Base-by-base conservation (phyloP, 2,888 invertebrate species). In the Geophilus truncorum region DNA sequence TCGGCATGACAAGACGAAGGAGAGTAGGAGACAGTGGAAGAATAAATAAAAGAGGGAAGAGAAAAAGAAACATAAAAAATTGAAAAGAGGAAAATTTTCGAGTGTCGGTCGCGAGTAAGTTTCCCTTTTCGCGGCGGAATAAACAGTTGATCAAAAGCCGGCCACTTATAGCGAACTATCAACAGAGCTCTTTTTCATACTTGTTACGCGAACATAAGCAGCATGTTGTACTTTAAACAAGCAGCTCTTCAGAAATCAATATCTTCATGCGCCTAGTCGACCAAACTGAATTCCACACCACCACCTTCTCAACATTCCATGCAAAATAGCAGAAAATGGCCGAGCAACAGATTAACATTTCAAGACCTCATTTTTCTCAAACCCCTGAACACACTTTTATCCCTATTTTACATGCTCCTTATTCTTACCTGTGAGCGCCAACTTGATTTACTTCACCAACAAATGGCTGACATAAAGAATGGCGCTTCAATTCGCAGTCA, bases 261-360 rank as follows among this genome's bases (percentile, higher is more conserved):
- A 62, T 62, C 62, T 62, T 62, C 62, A 62, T 62, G 62, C 62
- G 62, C 62, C 62, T 62, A 62, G 25, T 62, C 62, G 62, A 28
- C 62, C 62, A 62, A 62, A 62, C 62, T 62, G 62, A 62, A 62
- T 62, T 62, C 62, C 62, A 62, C 62, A 62, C 62, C 62, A 25
- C 62, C 62, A 25, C 62, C 62, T 62, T 62, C 62, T 62, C 62
- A 12, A 25, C 62, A 62, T 62, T 62, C 62, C 62, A 25, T 9
- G 23, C 62, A 62, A 23, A n/a, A 62, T 25, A 28, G 62, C 15
- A 15, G 62, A 23, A 62, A 62, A 62, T 62, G 62, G 62, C 62
- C 23, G 28, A 62, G 62, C 62, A 62, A 62, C 62, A 62, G 62
- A 62, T 62, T 62, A 62, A 62, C 62, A 62, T 62, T 62, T 62